Evolutionary conservation across 2,888 invertebrate species (phyloP), one percentile per base, ranked within the genome.

Genomic region (Latrodectus elegans): DNA sequence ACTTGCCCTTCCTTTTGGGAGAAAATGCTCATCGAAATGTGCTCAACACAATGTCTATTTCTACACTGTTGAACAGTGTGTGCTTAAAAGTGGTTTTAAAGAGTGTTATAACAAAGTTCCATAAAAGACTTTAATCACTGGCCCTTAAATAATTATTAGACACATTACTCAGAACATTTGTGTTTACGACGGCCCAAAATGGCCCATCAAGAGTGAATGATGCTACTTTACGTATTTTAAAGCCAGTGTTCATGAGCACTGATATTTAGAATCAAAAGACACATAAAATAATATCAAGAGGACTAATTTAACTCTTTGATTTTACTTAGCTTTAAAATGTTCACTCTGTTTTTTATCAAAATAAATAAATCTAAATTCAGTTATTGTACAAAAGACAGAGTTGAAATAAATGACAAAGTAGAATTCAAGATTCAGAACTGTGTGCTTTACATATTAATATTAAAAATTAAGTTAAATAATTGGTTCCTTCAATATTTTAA

Each of bases 101-200:
- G 75, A 83, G 60, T 70, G 76, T 83, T 71, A 84, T 78, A 68
- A 73, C 65, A 72, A 14, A 53, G 71, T 78, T 78, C 84, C 77
- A 84, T 84, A 84, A 84, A 84, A 84, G 53, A 65, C 72, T 84
- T 84, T 84, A 84, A 84, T 78, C 77, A 74, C 67, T 73, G 65
- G 22, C 53, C 60, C 72, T 84, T 77, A 78, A 84, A 77, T 78
- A 84, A 84, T 84, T 77, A 84, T 73, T 67, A 52, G 65, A 60
- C 51, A 78, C 77, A 72, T 84, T 78, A 77, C 72, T 38, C 15
- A 14, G 22, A 60, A 65, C 52, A 77, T 51, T 49, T 53, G 10
- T 70, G 77, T 84, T 84, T 84, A 84, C 55, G 77, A 84, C 67
- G 12, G 17, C 17, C 17, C 17, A 60, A 51, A 51, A 83, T 64